These are phyloP conservation scores for Diphyllodes magnificus DNA, from an alignment of 2,113 vertebrate genomes.

Conservation along the genomic window DNA sequence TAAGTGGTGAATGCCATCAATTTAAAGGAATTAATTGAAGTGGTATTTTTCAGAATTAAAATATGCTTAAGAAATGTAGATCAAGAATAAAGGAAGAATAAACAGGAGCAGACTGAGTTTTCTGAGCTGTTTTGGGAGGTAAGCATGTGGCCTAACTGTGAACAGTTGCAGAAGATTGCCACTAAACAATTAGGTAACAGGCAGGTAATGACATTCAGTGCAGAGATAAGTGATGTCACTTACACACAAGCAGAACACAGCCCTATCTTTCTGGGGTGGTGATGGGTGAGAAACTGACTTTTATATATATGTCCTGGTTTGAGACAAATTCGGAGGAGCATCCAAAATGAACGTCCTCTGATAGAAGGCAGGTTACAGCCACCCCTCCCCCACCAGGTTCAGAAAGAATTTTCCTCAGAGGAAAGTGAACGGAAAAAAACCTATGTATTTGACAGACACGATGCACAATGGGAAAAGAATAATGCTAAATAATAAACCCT, in stretches of 20 bases:
- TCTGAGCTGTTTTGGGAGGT: background rate
- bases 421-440: no score
- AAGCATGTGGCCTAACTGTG: background rate
- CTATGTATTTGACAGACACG: no score
- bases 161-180: background rate
- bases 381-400: no score
- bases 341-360: no score
- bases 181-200: background rate
- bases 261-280: background rate
- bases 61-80: background rate
- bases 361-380: no score
- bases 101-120: background rate
- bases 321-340: no score
- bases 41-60: background rate
- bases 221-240: background rate
- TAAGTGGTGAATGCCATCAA: background rate
- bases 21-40: background rate
- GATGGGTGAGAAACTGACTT: background rate
- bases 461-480: no score
- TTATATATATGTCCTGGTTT: no score
- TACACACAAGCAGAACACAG: background rate
- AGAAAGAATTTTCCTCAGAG: no score
- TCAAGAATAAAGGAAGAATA: background rate
- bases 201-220: background rate
- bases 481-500: no score